Conservation (phyloP, 92 coral and sea anemone species). For the Zoanthus sociatus region DNA sequence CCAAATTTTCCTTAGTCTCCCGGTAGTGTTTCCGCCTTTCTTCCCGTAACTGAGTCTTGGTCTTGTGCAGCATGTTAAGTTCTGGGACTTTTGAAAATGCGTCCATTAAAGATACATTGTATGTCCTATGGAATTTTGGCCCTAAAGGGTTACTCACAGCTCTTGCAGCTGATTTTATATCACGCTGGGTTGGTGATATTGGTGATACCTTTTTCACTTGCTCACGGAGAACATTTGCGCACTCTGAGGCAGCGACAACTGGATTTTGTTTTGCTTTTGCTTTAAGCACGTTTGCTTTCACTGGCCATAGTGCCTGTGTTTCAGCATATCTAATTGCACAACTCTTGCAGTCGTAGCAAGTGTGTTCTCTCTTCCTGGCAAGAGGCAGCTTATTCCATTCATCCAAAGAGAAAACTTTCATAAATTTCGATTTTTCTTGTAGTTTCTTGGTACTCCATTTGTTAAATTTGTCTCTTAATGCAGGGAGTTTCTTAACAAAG, state of each 20-base stretch:
- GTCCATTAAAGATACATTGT: constrained; percentile 5
- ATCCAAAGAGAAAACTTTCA: constrained; percentile 41
- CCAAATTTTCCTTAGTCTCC: constrained; percentile 47
- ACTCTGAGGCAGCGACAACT: constrained; percentile 40
- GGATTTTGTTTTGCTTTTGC: constrained; percentile 59
- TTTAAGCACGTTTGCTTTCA: constrained; percentile 46
- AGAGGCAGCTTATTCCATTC: constrained; percentile 46
- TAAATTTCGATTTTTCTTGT: constrained; percentile 40
- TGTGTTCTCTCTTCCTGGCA: constrained; percentile 55
- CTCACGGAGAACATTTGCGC: constrained; percentile 32
- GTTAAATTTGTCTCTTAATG: constrained; percentile 34
- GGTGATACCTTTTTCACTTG: constrained; percentile 9
- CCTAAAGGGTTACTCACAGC: constrained; percentile 20
- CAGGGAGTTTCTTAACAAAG: constrained; percentile 52
- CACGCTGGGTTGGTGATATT: constrained; percentile 9
- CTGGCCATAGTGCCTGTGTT: constrained; percentile 56
- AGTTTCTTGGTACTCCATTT: constrained; percentile 57
- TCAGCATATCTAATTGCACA: constrained; percentile 49
- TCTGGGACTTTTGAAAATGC: constrained; percentile 22
- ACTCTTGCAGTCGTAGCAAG: constrained; percentile 55
- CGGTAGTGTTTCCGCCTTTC: constrained; percentile 37
- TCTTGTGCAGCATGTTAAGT: constrained; percentile 29
- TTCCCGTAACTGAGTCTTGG: constrained; percentile 32
- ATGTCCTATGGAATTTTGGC: constrained; percentile 36
- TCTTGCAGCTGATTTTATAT: constrained; percentile 20